Percentiles rank a stretch among this genome's conserved stretches.
phyloP scores from a whole-genome alignment of 2,113 vertebrate genomes.

The Haliaeetus leucogaster region DNA sequence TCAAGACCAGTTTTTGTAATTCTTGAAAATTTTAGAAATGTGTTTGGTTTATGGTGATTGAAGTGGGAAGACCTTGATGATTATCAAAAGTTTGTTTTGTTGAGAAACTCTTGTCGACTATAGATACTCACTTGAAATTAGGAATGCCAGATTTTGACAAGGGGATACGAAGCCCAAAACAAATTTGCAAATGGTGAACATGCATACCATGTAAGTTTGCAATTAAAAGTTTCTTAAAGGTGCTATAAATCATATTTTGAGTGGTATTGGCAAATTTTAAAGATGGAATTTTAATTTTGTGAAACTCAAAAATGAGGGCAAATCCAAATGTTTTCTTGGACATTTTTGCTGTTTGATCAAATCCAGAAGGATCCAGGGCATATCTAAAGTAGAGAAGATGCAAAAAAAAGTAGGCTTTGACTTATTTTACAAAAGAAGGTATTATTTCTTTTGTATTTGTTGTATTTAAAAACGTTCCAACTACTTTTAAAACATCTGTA shows the following conservation, averaged over 20 bases:
- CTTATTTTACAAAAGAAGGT: not conserved
- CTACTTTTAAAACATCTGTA: not conserved
- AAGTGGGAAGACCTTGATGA: not conserved
- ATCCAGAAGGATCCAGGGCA: not conserved
- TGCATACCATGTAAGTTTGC: not conserved
- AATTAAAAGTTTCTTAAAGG: not conserved
- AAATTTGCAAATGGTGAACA: not conserved
- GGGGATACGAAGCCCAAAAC: not conserved
- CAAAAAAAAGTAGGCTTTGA: not conserved
- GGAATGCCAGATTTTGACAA: not conserved
- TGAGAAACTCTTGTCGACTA: not conserved
- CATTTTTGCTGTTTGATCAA: not conserved
- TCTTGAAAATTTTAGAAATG: not conserved
- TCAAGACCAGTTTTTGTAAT: not conserved
- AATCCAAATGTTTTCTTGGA: not conserved
- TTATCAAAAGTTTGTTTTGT: not conserved
- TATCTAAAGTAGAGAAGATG: not conserved
- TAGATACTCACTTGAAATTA: not conserved
- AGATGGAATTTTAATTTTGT: not conserved
- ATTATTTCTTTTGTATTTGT: not conserved
- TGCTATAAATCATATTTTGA: not conserved
- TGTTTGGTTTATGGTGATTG: not conserved
- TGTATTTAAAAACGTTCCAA: not conserved
- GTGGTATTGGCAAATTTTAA: not conserved
- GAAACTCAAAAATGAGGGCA: not conserved